These are phyloP conservation scores for Cyphomyrmex costatus DNA, from an alignment of 1,140 invertebrate species.

Conservation along the genomic window DNA sequence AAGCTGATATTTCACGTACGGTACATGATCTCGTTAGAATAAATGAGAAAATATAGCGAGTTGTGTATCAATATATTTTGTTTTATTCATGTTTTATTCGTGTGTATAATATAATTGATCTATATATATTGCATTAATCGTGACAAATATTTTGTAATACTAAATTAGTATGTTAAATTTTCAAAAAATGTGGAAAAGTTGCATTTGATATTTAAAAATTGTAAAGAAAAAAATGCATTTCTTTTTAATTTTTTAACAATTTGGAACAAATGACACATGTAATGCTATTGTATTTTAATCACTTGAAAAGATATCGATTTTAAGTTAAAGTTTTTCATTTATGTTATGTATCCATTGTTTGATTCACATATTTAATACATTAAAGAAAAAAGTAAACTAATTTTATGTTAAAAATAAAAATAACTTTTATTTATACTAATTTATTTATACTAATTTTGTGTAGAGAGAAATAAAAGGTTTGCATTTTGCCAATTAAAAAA, in stretches of 20 bases:
- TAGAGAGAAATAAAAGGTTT: not conserved
- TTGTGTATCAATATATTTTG: not conserved
- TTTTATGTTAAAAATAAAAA: not conserved
- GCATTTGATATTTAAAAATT: not conserved
- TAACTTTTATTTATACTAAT: not conserved
- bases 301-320: not conserved
- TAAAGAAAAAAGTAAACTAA: not conserved
- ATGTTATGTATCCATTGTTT: not conserved
- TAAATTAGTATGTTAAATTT: not conserved
- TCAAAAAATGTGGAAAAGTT: not conserved
- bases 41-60: not conserved
- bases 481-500: not conserved
- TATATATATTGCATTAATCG: not conserved
- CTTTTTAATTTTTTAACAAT: not conserved
- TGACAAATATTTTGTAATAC: slow-evolving; percentile 4
- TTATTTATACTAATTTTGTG: not conserved
- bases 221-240: not conserved
- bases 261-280: not conserved
- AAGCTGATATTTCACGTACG: slow-evolving; percentile 7
- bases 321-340: not conserved
- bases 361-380: not conserved
- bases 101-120: not conserved
- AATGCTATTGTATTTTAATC: not conserved
- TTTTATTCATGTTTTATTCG: slow-evolving; percentile 25
- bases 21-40: not conserved